Evolutionary conservation across 2,888 invertebrate species (phyloP), one percentile per base, ranked within the genome.

Genomic region (Podotricha telesiphe): DNA sequence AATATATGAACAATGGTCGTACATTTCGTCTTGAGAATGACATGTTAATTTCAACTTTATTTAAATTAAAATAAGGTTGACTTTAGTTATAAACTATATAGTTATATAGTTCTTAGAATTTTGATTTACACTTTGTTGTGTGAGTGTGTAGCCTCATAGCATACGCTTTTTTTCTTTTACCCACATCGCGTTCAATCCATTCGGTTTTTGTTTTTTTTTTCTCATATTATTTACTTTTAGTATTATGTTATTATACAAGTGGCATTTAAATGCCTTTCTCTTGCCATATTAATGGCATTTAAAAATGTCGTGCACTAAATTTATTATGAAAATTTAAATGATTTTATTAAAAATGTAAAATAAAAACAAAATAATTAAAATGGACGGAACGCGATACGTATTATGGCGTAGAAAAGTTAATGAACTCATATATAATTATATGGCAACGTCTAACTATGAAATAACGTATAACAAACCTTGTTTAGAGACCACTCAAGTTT

Each of bases 91-190:
- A n/a, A n/a, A n/a, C n/a, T n/a, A n/a, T 66, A 45, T 37, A n/a
- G 45, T 55, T 42, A 47, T 48, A 7, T 17, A 53, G 34, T 64
- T 56, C 45, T 48, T 19, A 51, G 67, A 59, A 48, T 45, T 10
- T 66, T 42, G 50, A 40, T 55, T 64, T 53, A 66, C 28, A 28
- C 45, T 11, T 70, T 64, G 65, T 68, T 67, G 63, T 69, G 66
- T 71, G 71, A 67, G 73, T 68, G 73, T 71, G 73, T 72, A 72
- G 71, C 73, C 71, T 75, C 68, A 70, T 73, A 75, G 73, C 74
- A 74, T 72, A 72, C 69, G 78, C 77, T 78, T 76, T 70, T 74
- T 66, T 68, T 76, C 40, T 76, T 76, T 51, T 55, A 55, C 55
- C 34, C 34, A 69, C 65, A 73, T 69, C 66, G 69, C 63, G n/a